Percentiles rank a stretch among this genome's conserved stretches.
Conservation (phyloP, 2,888 invertebrate species). For the Hydropsyche betteni region DNA sequence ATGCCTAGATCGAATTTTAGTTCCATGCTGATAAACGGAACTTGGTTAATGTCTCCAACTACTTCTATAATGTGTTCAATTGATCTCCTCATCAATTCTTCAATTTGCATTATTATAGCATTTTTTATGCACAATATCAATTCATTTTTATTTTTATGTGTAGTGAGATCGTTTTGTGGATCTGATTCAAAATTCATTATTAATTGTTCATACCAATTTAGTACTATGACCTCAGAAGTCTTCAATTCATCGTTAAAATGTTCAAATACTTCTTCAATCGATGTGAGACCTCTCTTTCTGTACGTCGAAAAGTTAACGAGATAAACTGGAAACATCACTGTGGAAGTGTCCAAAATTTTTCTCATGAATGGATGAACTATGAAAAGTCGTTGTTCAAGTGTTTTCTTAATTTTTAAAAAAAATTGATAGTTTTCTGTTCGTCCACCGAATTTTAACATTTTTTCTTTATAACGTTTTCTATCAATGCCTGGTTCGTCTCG, state of each 20-base stretch:
- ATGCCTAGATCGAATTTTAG: slow-evolving; percentile 67
- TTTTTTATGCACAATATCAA: slow-evolving; percentile 58
- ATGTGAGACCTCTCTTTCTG: slow-evolving; percentile 60
- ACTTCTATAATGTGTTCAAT: slow-evolving; percentile 70
- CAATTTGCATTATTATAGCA: slow-evolving; percentile 68
- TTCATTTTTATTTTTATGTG: slow-evolving; percentile 57
- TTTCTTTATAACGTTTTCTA: slow-evolving; percentile 61
- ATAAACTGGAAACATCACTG: slow-evolving; percentile 63
- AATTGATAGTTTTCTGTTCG: slow-evolving; percentile 68
- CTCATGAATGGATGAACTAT: slow-evolving; percentile 72
- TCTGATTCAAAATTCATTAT: slow-evolving; percentile 55
- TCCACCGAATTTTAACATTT: slow-evolving; percentile 70
- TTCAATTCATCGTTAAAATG: slow-evolving; percentile 61
- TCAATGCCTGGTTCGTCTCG: slow-evolving; percentile 68
- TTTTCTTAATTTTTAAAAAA: slow-evolving; percentile 68
- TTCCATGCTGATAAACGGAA: slow-evolving; percentile 71
- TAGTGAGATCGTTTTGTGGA: slow-evolving; percentile 53
- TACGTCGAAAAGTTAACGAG: slow-evolving; percentile 67
- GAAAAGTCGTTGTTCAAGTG: slow-evolving; percentile 67
- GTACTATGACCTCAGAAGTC: slow-evolving; percentile 61
- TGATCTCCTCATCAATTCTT: slow-evolving; percentile 73
- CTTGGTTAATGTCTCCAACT: slow-evolving; percentile 63
- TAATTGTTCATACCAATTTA: slow-evolving; percentile 62
- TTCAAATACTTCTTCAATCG: slow-evolving; percentile 58
- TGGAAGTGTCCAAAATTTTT: slow-evolving; percentile 66